Conservation (phyloP, 2,113 vertebrate genomes). For the Pardalotus punctatus region DNA sequence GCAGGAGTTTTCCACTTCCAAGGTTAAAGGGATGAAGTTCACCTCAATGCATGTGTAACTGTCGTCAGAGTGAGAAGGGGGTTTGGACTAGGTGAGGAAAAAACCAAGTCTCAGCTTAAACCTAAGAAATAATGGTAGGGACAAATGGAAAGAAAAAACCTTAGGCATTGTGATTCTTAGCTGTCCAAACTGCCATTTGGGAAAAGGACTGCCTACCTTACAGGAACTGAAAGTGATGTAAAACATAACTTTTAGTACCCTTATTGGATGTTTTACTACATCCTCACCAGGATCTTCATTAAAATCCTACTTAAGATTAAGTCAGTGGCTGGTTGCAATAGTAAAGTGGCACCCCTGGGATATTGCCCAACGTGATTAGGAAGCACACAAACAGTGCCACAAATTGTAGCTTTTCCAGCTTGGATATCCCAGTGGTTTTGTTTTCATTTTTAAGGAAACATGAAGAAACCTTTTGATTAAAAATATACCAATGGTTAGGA, state of each 20-base stretch:
- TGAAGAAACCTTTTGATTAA: background rate
- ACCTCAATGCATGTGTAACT: constrained; percentile 70
- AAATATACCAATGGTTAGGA: background rate
- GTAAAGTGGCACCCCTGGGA: background rate
- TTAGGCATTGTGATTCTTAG: background rate
- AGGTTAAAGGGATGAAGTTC: constrained; percentile 61
- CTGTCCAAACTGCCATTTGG: background rate
- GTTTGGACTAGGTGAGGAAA: background rate
- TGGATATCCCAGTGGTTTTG: background rate
- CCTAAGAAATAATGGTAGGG: background rate
- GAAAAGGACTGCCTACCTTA: background rate
- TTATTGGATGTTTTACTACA: background rate
- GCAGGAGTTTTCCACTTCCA: constrained; percentile 48
- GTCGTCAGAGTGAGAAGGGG: constrained; percentile 30
- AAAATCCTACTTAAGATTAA: constrained; percentile 3
- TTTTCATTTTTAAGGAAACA: background rate
- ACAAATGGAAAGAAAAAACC: background rate
- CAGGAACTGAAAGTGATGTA: background rate
- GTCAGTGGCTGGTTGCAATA: background rate
- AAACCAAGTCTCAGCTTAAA: background rate
- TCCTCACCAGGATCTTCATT: constrained; percentile 8
- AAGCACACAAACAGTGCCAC: background rate
- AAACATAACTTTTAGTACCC: background rate
- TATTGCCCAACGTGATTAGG: background rate
- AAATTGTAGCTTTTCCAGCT: background rate